Conservation (phyloP, 2,113 vertebrate genomes). For the Ondatra zibethicus region DNA sequence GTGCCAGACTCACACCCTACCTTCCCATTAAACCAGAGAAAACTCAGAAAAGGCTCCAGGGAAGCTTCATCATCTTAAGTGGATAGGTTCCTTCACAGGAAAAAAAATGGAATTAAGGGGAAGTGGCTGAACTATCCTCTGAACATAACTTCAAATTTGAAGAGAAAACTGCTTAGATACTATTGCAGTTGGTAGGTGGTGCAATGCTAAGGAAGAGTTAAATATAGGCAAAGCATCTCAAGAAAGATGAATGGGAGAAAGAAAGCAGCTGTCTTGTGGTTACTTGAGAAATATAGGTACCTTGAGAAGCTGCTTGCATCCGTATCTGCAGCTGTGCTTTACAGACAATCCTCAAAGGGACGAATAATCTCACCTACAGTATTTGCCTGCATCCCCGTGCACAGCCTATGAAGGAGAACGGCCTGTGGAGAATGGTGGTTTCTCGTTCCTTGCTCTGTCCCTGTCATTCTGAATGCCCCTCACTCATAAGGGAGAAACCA, state of each 20-base stretch:
- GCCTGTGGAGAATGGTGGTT: background rate
- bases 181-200: background rate
- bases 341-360: too few relatives aligned
- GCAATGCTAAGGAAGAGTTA: background rate
- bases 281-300: fast-evolving
- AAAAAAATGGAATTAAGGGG: background rate
- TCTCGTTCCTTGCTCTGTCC: background rate
- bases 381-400: fast-evolving
- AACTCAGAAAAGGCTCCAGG: background rate
- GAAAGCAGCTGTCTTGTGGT: background rate
- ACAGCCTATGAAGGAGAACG: background rate
- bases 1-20: background rate
- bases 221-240: too few relatives aligned
- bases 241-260: background rate
- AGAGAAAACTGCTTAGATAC: background rate
- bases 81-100: background rate
- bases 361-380: too few relatives aligned
- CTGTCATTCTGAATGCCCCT: background rate
- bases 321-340: fast-evolving
- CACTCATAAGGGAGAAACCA: background rate
- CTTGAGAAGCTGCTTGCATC: fast-evolving
- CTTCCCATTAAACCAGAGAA: background rate
- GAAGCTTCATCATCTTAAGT: background rate
- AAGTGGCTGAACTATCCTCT: background rate
- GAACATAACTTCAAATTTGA: background rate